Evolutionary conservation across 2,113 vertebrate species (phyloP), one percentile per base, ranked within the genome.

Genomic region (Ariopsis seemanni): DNA sequence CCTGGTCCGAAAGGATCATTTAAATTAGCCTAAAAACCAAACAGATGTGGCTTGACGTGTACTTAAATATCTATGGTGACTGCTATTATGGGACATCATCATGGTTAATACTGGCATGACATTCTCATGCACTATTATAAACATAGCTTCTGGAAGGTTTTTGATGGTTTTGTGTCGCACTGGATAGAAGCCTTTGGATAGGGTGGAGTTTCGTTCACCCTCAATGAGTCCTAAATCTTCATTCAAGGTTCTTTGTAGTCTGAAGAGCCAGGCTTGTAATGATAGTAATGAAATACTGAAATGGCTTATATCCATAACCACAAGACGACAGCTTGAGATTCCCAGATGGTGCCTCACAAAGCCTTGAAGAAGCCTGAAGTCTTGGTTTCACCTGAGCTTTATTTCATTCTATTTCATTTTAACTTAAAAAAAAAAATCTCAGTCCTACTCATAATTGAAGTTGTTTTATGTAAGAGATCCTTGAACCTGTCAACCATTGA

Each of bases 221-320:
- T 78, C 57, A 85, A 85, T 27, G 71, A 85, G 42, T 22, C n/a
- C 84, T 78, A 27, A 52, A 78, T 58, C 57, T 50, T 78, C 72
- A 65, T 42, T 78, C 57, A 65, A 78, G 58, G 72, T 78, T 85
- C 84, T 85, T 78, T 85, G 84, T 62, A 85, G 84, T 85, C 15
- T 63, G 27, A 63, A 84, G 67, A 74, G 67, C 53, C 17, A 34
- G 58, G 67, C n/a, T 72, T 82, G 57, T 82, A 82, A 84, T 57
- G 69, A 72, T 71, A 84, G 83, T 22, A 84, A 57, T 53, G 53
- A 72, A 84, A 72, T 72, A 57, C 65, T 72, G 83, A 72, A 84
- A 27, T 72, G 63, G 63, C 20, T 84, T 84, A 84, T 72, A 84
- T 57, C 83, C 67, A 84, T 72, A 72, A 55, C 83, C 83, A 72